Percentiles rank a stretch among this genome's conserved stretches.
These are phyloP conservation scores for Melanotaenia boesemani DNA, from an alignment of 2,797 vertebrate species.

Conservation along the genomic window DNA sequence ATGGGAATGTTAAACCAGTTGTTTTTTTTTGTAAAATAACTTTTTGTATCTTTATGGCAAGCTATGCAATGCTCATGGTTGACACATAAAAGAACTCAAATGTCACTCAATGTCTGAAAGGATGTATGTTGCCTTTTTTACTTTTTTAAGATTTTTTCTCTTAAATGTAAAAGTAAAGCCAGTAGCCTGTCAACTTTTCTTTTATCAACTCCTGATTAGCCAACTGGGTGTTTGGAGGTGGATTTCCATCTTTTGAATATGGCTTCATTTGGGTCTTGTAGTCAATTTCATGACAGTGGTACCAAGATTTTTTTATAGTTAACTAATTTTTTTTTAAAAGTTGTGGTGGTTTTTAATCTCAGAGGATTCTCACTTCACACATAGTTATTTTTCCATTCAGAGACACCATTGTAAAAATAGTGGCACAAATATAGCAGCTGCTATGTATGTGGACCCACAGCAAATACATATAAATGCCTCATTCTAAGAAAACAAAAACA, in stretches of 20 bases:
- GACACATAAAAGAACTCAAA: neutral
- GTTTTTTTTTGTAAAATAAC: no score
- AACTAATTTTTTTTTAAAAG: neutral
- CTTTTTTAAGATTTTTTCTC: no score
- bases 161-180: neutral
- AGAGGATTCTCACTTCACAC: no score
- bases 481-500: no score
- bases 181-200: neutral
- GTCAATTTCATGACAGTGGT: no score
- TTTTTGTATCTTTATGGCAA: neutral
- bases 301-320: neutral
- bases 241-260: constrained; percentile 1
- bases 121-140: neutral
- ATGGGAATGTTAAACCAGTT: neutral
- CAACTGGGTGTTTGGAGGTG: neutral
- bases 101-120: neutral
- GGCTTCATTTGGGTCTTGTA: neutral
- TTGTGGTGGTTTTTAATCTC: no score
- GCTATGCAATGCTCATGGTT: neutral
- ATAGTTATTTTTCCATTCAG: no score
- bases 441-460: no score
- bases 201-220: no score
- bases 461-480: no score
- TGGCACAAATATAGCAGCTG: no score
- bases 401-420: no score